These are phyloP conservation scores for Acronicta psi DNA, from an alignment of 2,888 invertebrate species.

Conservation along the genomic window DNA sequence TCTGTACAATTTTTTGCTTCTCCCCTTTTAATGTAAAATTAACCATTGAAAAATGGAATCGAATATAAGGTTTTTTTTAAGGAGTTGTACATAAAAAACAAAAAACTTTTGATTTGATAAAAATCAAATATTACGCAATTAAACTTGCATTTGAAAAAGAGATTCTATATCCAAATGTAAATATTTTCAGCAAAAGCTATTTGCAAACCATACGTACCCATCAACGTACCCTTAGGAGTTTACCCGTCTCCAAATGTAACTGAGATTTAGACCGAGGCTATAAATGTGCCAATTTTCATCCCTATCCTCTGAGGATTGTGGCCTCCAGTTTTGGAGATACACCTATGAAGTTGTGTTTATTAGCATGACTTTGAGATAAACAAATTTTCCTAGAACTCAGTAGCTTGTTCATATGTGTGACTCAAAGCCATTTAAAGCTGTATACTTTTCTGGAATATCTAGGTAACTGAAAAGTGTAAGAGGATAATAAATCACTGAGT, in stretches of 20 bases:
- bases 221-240: constrained; percentile 45
- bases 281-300: constrained; percentile 57
- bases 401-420: background rate
- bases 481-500: constrained; percentile 71
- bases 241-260: constrained; percentile 50
- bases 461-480: constrained; percentile 27
- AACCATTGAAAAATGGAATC: constrained; percentile 44
- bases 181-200: constrained; percentile 9
- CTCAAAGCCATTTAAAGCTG: background rate
- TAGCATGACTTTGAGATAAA: constrained; percentile 20
- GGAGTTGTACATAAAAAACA: no score
- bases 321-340: constrained; percentile 26
- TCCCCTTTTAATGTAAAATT: constrained; percentile 45
- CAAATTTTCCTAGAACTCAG: background rate
- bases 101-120: no score
- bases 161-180: background rate
- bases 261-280: constrained; percentile 47
- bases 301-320: constrained; percentile 50
- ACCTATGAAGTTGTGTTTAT: constrained; percentile 23
- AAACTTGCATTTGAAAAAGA: no score
- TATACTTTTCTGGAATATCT: constrained; percentile 14
- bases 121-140: no score
- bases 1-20: constrained; percentile 43
- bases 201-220: constrained; percentile 36
- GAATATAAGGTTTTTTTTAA: constrained; percentile 42